Percentiles rank a stretch among this genome's conserved stretches.
These are phyloP conservation scores for Tribolium freemani DNA, from an alignment of 2,888 invertebrate species.

Conservation along the genomic window DNA sequence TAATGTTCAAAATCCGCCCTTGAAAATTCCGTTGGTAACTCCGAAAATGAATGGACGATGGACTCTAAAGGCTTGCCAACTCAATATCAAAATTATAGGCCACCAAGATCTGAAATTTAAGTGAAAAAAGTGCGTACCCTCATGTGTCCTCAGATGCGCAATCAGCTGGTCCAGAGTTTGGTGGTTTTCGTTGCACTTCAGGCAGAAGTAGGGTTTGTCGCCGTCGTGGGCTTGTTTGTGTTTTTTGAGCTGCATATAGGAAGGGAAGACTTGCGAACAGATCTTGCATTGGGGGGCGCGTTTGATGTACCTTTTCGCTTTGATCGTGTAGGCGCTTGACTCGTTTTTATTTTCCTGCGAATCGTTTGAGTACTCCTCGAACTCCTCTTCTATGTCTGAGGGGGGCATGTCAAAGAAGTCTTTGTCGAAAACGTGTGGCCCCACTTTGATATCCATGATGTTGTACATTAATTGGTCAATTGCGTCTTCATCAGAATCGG, in stretches of 20 bases:
- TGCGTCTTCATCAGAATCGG: slow-evolving; percentile 35
- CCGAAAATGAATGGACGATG: too few relatives aligned
- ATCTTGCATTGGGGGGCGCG: slow-evolving; percentile 60
- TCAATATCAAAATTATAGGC: too few relatives aligned
- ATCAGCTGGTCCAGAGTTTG: slow-evolving; percentile 58
- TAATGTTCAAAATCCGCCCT: too few relatives aligned
- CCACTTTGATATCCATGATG: slow-evolving; percentile 34
- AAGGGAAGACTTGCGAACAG: slow-evolving; percentile 59
- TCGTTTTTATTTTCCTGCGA: neutral
- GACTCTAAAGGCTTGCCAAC: too few relatives aligned
- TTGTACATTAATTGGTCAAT: slow-evolving; percentile 33
- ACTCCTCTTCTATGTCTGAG: slow-evolving; percentile 10
- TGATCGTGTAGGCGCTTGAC: neutral
- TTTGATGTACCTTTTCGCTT: slow-evolving; percentile 25
- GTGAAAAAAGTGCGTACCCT: slow-evolving; percentile 51
- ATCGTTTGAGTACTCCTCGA: slow-evolving; percentile 3
- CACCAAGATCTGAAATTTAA: too few relatives aligned
- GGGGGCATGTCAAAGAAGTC: slow-evolving; percentile 9
- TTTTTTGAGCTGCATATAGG: slow-evolving; percentile 56
- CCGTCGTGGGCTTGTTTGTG: slow-evolving; percentile 56
- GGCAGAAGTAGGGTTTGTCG: slow-evolving; percentile 60
- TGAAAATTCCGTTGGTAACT: too few relatives aligned
- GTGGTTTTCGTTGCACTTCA: slow-evolving; percentile 55
- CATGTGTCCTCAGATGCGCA: slow-evolving; percentile 62
- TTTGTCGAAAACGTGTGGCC: slow-evolving; percentile 18